Evolutionary conservation across 2,113 vertebrate genomes (phyloP), one percentile per base, ranked within the genome.

Genomic region (Centrocercus urophasianus): DNA sequence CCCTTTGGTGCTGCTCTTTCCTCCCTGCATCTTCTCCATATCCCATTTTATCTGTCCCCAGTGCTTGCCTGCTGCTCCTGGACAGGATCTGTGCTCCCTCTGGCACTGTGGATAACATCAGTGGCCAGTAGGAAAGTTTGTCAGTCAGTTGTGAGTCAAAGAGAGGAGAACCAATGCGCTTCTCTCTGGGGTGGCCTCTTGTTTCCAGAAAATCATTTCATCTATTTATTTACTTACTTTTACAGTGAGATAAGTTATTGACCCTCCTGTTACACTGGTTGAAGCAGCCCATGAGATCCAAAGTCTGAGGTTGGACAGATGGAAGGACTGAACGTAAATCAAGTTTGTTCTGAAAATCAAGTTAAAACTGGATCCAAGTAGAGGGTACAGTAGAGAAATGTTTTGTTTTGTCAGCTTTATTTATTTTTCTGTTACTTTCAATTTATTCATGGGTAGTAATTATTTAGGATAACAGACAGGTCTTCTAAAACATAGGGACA

Each of bases 91-190:
- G 43, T 34, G 19, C 17, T 30, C 1, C 0, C 38, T 13, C 22
- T 1, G 4, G 15, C 10, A 9, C 52, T n/a, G 1, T 4, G 28
- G 7, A 7, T 32, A n/a, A 36, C 36, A 42, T 79, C n/a, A 6
- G 45, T 1, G 1, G 9, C 24, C 45, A 48, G 3, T 25, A 13
- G 30, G 10, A 0, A 0, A 7, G 10, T 34, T 32, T 13, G 28
- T 28, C 42, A 10, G 40, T 15, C 42, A 45, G 20, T 28, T 40
- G 25, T 12, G 1, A 18, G 16, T 63, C 76, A 40, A 10, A 13
- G 4, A 13, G 11, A 36, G 22, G 2, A 42, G 20, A 36, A 36
- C 19, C 0, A 0, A 18, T 30, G 45, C 77, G 1, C 16, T 59
- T 21, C 28, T n/a, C 17, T 24, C 42, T 1, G 6, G 17, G 34